Evolutionary conservation across 2,888 invertebrate genomes (phyloP), one percentile per base, ranked within the genome.

Genomic region (Lasioglossum marginatum): DNA sequence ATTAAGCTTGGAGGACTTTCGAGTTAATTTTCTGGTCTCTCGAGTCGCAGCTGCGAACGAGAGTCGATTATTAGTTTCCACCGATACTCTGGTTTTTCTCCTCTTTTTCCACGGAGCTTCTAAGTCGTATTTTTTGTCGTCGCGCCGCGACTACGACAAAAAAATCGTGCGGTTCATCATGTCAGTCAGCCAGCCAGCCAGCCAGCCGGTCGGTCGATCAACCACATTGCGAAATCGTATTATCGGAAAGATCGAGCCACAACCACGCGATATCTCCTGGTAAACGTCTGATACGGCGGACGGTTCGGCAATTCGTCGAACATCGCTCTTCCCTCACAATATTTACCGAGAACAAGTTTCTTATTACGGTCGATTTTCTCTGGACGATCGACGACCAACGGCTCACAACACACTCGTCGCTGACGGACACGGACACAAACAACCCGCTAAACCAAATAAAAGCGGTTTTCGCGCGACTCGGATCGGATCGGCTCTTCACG

Each of bases 1-100:
- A 91, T 92, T 89, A 88, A 87, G 85, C 37, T 84, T 77, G 79
- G 85, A 83, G 66, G 78, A 85, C 84, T 91, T 90, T 90, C 82
- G 74, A 83, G 76, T 82, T 85, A 74, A 85, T 85, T 86, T 82
- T 87, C 82, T 70, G 43, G 79, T 34, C 48, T 70, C 76, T 85
- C 76, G 66, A 75, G 40, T 78, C 68, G 73, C 84, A 90, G 86
- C 88, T 87, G 88, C 76, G 81, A 74, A 87, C 77, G 79, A 71
- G 81, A 88, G 81, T 87, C 80, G 87, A 83, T 87, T 85, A 92
- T 91, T 90, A 88, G 88, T 78, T 88, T 70, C 40, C 68, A 8
- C 81, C 83, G 85, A 88, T 85, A 83, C 75, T 16, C 23, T 37
- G 76, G 2, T 63, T 52, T 74, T 45, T 37, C 70, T 70, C 40